These are phyloP conservation scores for Subacronicta megacephala DNA, from an alignment of 2,888 invertebrate species.

Conservation along the genomic window DNA sequence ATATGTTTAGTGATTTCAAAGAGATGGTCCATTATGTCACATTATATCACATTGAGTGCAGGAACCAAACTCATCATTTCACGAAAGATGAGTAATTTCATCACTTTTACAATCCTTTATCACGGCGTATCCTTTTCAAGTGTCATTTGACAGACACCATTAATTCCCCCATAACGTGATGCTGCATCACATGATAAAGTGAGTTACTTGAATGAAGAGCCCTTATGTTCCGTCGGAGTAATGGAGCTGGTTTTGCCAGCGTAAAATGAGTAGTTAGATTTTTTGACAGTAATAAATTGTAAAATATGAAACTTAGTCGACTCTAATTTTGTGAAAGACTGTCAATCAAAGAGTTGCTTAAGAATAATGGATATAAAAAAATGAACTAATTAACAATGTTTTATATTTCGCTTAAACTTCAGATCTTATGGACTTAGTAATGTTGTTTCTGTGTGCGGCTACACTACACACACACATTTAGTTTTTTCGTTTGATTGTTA, in stretches of 20 bases:
- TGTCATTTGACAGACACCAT: slow-evolving; percentile 64
- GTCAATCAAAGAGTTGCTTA: no score
- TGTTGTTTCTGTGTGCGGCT: no score
- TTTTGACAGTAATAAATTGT: slow-evolving; percentile 2
- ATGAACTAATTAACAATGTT: no score
- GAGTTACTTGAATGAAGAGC: slow-evolving; percentile 54
- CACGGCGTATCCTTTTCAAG: slow-evolving; percentile 57
- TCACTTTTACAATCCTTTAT: slow-evolving; percentile 57
- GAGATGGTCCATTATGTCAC: no score
- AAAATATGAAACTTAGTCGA: no score
- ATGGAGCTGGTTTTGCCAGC: slow-evolving; percentile 21
- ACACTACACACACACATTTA: no score
- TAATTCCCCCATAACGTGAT: slow-evolving; percentile 62
- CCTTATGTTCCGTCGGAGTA: slow-evolving; percentile 31
- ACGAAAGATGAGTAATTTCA: slow-evolving; percentile 50
- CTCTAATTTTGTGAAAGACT: no score
- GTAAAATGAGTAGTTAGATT: slow-evolving; percentile 3
- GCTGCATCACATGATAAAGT: slow-evolving; percentile 55
- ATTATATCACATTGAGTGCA: slow-evolving; percentile 16
- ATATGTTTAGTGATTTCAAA: no score
- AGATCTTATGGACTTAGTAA: no score
- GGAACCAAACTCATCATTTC: slow-evolving; percentile 20
- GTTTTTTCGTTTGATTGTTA: no score
- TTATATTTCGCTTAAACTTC: no score
- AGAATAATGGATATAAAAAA: no score